Percentiles rank a stretch among this genome's conserved stretches.
Evolutionary conservation across 1,140 invertebrate genomes (phyloP).

Genomic region (Papilio dardanus): DNA sequence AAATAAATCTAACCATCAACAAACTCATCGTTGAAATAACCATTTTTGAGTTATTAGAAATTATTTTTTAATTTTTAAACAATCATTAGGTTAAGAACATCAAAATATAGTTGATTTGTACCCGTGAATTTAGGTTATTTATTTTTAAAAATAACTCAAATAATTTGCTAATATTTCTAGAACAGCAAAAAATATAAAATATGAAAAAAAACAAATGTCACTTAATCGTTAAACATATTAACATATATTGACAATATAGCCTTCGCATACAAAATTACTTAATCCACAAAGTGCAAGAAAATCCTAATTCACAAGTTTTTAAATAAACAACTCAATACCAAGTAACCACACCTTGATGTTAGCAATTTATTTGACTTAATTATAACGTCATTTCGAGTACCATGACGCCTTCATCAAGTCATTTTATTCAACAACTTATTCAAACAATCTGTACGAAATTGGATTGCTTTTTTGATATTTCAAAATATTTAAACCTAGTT

Average conservation of each 20-base stretch:
- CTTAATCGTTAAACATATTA: neutral
- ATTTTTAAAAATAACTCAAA: neutral
- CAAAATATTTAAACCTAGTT: too few species aligned
- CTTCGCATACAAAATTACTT: neutral
- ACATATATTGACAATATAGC: neutral
- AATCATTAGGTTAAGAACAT: too few species aligned
- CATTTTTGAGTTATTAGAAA: too few species aligned
- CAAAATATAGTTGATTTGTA: too few species aligned
- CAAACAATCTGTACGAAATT: too few species aligned
- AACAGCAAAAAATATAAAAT: neutral
- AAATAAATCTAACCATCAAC: too few species aligned
- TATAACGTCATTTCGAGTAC: neutral
- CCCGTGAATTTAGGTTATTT: too few species aligned
- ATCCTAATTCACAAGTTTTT: constrained; percentile 16
- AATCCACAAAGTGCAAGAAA: neutral
- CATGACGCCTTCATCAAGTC: neutral
- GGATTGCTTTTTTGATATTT: too few species aligned
- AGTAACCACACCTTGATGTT: constrained; percentile 8
- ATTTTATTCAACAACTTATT: too few species aligned
- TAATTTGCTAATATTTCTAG: neutral
- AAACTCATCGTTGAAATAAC: too few species aligned
- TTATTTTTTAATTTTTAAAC: too few species aligned
- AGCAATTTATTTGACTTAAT: neutral
- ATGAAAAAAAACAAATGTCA: constrained; percentile 3
- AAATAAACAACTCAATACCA: neutral